Evolutionary conservation across 2,113 vertebrate genomes (phyloP).

Genomic region (Apus apus): DNA sequence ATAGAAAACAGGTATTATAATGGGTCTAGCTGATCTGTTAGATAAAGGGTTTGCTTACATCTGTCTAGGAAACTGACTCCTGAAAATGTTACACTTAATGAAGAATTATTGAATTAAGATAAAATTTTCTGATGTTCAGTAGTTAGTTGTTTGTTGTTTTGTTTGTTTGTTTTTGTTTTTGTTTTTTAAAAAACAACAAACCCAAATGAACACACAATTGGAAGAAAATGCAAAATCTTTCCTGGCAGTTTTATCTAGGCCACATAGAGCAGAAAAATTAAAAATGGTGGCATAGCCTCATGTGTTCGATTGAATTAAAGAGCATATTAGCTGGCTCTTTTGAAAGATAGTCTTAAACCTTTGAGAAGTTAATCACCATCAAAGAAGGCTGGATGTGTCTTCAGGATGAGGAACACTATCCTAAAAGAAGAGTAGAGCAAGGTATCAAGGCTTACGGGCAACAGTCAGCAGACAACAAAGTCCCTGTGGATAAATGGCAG

Average conservation of each 20-base stretch:
- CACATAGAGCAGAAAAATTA: not conserved
- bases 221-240: not conserved
- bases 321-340: not conserved
- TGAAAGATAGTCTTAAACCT: not conserved
- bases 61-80: not conserved
- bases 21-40: not conserved
- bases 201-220: not conserved
- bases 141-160: not conserved
- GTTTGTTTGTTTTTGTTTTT: too few species aligned
- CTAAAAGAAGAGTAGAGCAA: not conserved
- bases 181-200: not conserved
- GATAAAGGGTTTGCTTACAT: not conserved
- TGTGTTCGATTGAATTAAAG: not conserved
- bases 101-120: not conserved
- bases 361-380: not conserved
- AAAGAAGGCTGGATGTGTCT: not conserved
- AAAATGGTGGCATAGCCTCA: not conserved
- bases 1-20: not conserved
- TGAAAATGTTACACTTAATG: not conserved
- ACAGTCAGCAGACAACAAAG: not conserved
- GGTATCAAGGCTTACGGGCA: not conserved
- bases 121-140: not conserved
- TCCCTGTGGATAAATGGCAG: not conserved
- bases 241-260: not conserved
- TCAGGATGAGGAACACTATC: not conserved